Conservation (phyloP, 2,113 vertebrate genomes). For the Neolamprologus caudopunctatus region DNA sequence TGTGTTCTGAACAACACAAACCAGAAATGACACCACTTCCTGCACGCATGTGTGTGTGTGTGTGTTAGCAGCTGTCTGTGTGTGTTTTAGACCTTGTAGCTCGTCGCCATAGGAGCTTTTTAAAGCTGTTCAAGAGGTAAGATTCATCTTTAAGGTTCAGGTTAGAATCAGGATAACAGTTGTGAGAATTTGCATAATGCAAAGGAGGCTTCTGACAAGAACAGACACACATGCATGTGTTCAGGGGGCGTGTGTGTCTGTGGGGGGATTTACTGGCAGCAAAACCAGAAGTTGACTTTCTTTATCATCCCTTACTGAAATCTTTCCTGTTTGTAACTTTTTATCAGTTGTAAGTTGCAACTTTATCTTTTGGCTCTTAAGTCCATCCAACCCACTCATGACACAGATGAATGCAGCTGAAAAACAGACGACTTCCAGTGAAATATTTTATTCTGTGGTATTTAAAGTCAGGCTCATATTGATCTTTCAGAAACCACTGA, state of each 20-base stretch:
- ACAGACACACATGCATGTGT: neutral
- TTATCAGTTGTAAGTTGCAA: neutral
- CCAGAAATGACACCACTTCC: neutral
- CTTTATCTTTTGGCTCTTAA: neutral
- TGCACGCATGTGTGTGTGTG: neutral
- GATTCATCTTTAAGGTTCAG: neutral
- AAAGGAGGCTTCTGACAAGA: neutral
- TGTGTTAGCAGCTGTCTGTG: neutral
- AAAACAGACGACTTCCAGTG: neutral
- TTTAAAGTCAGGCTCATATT: neutral
- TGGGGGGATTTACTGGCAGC: slow-evolving; percentile 4
- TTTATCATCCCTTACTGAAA: neutral
- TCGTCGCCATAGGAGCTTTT: neutral
- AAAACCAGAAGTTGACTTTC: neutral
- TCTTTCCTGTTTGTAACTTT: neutral
- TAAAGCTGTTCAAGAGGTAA: neutral
- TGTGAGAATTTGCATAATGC: neutral
- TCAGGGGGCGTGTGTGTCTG: neutral
- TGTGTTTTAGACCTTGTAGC: neutral
- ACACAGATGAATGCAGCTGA: too few relatives aligned
- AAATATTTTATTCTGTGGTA: neutral
- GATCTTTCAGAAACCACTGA: neutral
- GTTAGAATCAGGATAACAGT: neutral
- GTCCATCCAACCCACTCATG: neutral
- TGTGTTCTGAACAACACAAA: neutral